Evolutionary conservation across 37 sponge, comb jelly and placozoan genomes (phyloP), one percentile per base, ranked within the genome.

Genomic region (Beroe ovata): DNA sequence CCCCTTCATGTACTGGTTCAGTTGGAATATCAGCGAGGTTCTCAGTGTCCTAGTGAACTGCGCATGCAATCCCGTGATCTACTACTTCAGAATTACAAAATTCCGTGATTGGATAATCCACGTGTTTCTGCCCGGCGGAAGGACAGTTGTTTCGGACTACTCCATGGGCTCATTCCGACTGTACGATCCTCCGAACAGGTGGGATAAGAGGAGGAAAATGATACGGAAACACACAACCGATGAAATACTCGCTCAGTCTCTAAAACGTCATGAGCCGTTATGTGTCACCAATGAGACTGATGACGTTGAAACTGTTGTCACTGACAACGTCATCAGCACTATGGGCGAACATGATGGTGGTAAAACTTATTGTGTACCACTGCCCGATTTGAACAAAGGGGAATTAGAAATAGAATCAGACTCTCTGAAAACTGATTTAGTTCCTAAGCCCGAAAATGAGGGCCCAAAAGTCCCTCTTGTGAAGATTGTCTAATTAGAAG

Each of bases 1-100:
- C 84, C 28, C 23, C 54, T 77, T 77, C 38, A 77, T 77, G 84
- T 77, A 42, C 84, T 77, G 84, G 54, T 77, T 42, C 84, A 77
- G 84, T 40, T 77, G 84, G 84, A 77, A 77, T 20, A 42, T 77
- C 42, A 77, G 84, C 29, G 84, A 77, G 84, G 84, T 77, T 23
- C 54, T 77, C n/a, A 77, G 84, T 20, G 42, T 39, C 14, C 20
- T 42, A 11, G 28, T 77, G 26, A 77, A 77, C 28, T 36, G 19
- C 38, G 84, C 84, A n/a, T 77, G 84, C 33, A 77, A 77, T 26
- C 84, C 84, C 20, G 22, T 77, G 4, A 77, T 77, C 19, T 77
- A 77, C 47, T 39, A 39, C 42, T 39, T 42, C 21, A 39, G 84
- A 23, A 77, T 77, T 23, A 36, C 54, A 2, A 19, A 42, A 28